Base-by-base conservation (phyloP, 2,888 invertebrate species). In the Drosophila paramelanica region DNA sequence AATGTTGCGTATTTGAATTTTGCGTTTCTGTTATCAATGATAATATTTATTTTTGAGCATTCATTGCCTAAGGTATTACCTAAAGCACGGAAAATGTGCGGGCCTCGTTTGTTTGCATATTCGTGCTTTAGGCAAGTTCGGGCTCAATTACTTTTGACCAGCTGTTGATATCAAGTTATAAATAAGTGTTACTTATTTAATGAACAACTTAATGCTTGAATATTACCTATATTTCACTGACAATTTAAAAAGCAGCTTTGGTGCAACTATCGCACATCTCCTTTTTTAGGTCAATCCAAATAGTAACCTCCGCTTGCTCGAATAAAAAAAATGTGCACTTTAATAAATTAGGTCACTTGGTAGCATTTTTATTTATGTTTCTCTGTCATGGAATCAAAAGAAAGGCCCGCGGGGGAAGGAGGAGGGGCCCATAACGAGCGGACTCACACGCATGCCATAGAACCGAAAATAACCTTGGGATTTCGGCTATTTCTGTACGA, bases 391-490 rank as follows among this genome's bases (percentile, higher is more conserved):
- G 47, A 53, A 62, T 27, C 58, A 13, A 27, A 45, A 46, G n/a
- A 17, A 17, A 41, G 8, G 5, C 41, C 10, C 33, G 36, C 17
- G 31, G 20, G 17, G n/a, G 38, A 7, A 5, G 5, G 36, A 25
- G 31, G 20, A n/a, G 17, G 20, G 38, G 10, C 5, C 2, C 20
- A 23, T 23, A 4, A 17, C 7, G 11, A 13, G 50, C 8, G 41
- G 57, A 62, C 47, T 56, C 46, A 47, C 64, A 79, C 68, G 65
- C 78, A 73, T 47, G 60, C 59, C 50, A 53, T 20, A 56, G 57
- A 47, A 47, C n/a, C 2, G 51, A 41, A 53, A 68, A 67, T 55
- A 83, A 69, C 81, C 86, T 86, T 82, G 86, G 61, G 41, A 51
- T 53, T 60, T 42, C 50, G 53, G 51, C 53, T 65, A 67, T 71